Evolutionary conservation across 1,140 invertebrate species (phyloP), one percentile per base, ranked within the genome.

Genomic region (Pseudomyrmex flavicornis): DNA sequence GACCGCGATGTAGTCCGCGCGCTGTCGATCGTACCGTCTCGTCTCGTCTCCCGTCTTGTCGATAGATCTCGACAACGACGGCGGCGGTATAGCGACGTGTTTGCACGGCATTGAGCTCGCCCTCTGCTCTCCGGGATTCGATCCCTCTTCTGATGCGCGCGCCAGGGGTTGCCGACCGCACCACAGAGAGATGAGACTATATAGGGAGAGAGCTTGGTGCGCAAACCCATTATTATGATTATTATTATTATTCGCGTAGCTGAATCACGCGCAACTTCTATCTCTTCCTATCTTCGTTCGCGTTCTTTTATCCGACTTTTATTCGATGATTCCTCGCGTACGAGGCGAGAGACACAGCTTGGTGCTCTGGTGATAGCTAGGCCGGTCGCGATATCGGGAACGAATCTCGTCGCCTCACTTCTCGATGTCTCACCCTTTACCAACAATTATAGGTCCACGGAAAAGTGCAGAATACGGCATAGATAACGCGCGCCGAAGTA

Each of bases 181-280:
- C 15, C 8, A n/a, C 65, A 48, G 17, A 69, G 65, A 59, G 66
- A 68, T 46, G 75, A 83, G 54, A 69, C 46, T 70, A n/a, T 13
- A 35, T 77, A 58, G 56, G 44, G 62, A 72, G 65, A 59, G 61
- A 50, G 54, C 59, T 82, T 73, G 84, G 82, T 86, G 87, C 58
- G 89, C 85, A 90, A 90, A 88, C 85, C 87, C 84, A 90, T 91
- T 90, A 90, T 85, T 89, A 85, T 88, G 84, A 90, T 90, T 88
- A 88, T 89, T 35, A 35, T 35, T 35, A 35, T 35, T 89, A 87
- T 91, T 74, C 82, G 44, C 83, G 58, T 70, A 59, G 65, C 44
- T 70, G 77, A 86, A 75, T 82, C 63, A 48, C 12, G n/a, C 63
- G 12, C 62, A 22, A 65, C 65, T 66, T 17, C 54, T 17, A 12